These are phyloP conservation scores for Sinodicranocentrus sp. DNA, from an alignment of 2,888 invertebrate genomes.

Conservation along the genomic window DNA sequence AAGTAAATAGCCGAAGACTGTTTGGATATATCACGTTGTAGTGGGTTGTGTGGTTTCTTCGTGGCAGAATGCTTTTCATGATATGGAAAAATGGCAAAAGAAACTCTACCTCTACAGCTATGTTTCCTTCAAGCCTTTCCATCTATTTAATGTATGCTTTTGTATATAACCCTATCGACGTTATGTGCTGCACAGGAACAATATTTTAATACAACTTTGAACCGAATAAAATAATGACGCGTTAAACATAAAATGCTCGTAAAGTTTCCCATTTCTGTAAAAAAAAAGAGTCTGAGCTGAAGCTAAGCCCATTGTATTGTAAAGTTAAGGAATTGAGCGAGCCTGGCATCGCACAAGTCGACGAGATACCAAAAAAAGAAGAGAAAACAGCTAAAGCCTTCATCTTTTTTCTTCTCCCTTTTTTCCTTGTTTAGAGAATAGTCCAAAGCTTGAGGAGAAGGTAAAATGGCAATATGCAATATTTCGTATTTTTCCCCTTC, in stretches of 20 bases:
- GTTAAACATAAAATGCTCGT: slow-evolving; percentile 46
- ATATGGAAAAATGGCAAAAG: too few species aligned
- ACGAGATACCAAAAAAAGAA: too few species aligned
- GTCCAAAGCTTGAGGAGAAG: neutral
- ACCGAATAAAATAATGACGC: slow-evolving; percentile 49
- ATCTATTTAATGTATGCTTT: too few species aligned
- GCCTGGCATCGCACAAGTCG: neutral
- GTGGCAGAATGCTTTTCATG: slow-evolving; percentile 1
- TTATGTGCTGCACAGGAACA: neutral
- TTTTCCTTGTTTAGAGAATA: slow-evolving; percentile 1
- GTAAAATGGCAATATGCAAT: slow-evolving; percentile 37
- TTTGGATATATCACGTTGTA: slow-evolving; percentile 4
- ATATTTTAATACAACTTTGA: slow-evolving; percentile 42
- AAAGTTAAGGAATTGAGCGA: neutral
- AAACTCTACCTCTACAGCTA: too few species aligned
- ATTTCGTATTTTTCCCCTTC: slow-evolving; percentile 38
- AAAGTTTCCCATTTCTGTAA: slow-evolving; percentile 31
- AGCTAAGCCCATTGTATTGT: slow-evolving; percentile 1
- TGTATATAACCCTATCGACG: too few species aligned
- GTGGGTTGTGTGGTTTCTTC: slow-evolving; percentile 1
- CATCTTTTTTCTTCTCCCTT: neutral
- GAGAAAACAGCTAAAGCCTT: slow-evolving; percentile 2
- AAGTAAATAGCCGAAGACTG: slow-evolving; percentile 27
- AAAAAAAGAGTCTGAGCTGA: slow-evolving; percentile 11
- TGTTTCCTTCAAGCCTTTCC: too few species aligned